Conservation (phyloP, 1,140 invertebrate genomes). For the Drosophila grimshawi region DNA sequence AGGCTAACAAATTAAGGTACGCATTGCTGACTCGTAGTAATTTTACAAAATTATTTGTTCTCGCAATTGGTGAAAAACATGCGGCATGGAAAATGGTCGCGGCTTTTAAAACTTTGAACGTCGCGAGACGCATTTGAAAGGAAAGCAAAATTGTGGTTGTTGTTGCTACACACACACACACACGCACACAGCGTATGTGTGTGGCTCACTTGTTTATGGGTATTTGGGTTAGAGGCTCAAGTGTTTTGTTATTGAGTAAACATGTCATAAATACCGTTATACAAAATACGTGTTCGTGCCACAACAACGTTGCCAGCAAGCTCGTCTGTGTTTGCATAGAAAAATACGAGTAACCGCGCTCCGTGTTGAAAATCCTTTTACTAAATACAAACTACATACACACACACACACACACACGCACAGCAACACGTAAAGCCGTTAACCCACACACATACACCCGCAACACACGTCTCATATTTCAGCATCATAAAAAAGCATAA, state of each 20-base stretch:
- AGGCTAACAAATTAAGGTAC: slow-evolving; percentile 41
- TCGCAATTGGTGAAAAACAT: slow-evolving; percentile 19
- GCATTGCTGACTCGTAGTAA: slow-evolving; percentile 28
- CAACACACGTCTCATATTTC: slow-evolving; percentile 65
- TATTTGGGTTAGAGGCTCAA: slow-evolving; percentile 78
- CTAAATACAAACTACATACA: slow-evolving; percentile 69
- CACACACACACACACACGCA: slow-evolving; percentile 15
- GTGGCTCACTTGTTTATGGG: slow-evolving; percentile 72
- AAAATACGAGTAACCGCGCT: slow-evolving; percentile 27
- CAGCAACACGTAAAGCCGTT: slow-evolving; percentile 27
- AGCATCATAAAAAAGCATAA: slow-evolving; percentile 62
- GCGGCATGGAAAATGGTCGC: slow-evolving; percentile 5
- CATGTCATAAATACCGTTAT: slow-evolving; percentile 76
- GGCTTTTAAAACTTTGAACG: background rate
- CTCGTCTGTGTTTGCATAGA: slow-evolving; percentile 15
- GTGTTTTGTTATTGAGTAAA: slow-evolving; percentile 78
- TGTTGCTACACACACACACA: background rate
- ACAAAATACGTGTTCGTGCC: slow-evolving; percentile 69
- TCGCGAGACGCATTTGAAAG: background rate
- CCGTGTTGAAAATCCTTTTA: slow-evolving; percentile 64
- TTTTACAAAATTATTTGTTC: slow-evolving; percentile 37
- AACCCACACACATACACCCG: slow-evolving; percentile 14
- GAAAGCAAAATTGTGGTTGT: slow-evolving; percentile 18
- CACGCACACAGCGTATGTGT: slow-evolving; percentile 19
- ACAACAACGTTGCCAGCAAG: slow-evolving; percentile 2